Evolutionary conservation across 2,888 invertebrate genomes (phyloP).

Genomic region (Halocaridina rubra): DNA sequence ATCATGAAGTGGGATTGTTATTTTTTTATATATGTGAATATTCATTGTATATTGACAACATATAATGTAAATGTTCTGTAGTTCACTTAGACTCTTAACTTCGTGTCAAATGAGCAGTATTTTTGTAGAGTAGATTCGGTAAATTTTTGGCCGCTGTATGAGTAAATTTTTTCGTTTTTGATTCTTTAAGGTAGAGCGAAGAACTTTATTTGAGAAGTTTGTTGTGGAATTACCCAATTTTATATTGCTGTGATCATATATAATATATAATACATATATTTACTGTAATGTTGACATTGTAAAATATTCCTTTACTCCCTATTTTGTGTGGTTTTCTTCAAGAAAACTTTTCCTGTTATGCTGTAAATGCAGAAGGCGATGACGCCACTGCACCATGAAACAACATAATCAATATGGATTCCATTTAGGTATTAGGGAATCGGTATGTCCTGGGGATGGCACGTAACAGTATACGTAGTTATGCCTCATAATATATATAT

Average conservation of each 20-base stretch:
- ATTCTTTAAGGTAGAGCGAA: constrained; percentile 10
- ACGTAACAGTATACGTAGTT: constrained; percentile 25
- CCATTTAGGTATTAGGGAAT: constrained; percentile 53
- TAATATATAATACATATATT: constrained; percentile 38
- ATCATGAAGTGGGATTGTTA: constrained; percentile 27
- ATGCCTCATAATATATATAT: background rate
- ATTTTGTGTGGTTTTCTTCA: constrained; percentile 15
- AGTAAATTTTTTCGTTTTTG: constrained; percentile 1
- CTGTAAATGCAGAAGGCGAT: background rate
- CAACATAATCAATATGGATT: constrained; percentile 59
- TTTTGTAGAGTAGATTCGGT: constrained; percentile 33
- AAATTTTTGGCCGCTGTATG: constrained; percentile 23
- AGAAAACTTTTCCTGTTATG: constrained; percentile 1
- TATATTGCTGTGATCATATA: constrained; percentile 55
- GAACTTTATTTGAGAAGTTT: constrained; percentile 45
- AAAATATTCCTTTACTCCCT: constrained; percentile 12
- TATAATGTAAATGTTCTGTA: constrained; percentile 29
- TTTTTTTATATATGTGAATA: constrained; percentile 40
- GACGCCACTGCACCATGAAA: constrained; percentile 24
- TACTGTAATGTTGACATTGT: constrained; percentile 48
- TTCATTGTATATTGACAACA: constrained; percentile 32
- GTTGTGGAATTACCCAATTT: constrained; percentile 48
- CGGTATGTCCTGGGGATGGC: constrained; percentile 31
- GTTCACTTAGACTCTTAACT: constrained; percentile 25
- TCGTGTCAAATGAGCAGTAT: constrained; percentile 23